Conservation (phyloP, 2,888 invertebrate genomes). For the Copidosoma aretas region DNA sequence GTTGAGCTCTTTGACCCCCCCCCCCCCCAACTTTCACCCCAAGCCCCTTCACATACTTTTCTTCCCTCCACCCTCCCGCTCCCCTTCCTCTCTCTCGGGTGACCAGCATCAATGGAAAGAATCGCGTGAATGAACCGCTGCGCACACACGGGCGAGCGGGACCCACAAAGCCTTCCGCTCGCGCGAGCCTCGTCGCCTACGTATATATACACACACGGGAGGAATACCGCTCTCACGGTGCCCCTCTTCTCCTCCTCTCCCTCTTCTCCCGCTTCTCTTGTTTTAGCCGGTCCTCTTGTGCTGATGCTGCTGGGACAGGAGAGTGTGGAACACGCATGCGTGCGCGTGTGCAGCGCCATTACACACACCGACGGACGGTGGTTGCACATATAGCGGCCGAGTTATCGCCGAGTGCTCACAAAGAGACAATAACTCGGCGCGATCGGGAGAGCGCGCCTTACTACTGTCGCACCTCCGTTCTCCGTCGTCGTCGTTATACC, state of each 20-base stretch:
- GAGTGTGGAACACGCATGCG: too few relatives aligned
- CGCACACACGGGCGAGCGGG: constrained; percentile 38
- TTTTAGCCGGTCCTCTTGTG: constrained; percentile 27
- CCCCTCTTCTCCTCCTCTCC: constrained; percentile 15
- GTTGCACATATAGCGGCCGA: too few relatives aligned
- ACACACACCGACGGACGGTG: too few relatives aligned
- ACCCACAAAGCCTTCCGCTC: constrained; percentile 48
- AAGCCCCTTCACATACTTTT: constrained; percentile 30
- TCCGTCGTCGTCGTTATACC: too few relatives aligned
- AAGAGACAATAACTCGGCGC: constrained; percentile 45
- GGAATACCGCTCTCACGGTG: constrained; percentile 61
- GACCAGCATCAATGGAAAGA: constrained; percentile 59
- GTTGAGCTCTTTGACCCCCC: constrained; percentile 24
- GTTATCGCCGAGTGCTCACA: constrained; percentile 47
- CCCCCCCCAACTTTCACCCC: constrained; percentile 27
- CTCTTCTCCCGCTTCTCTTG: background rate
- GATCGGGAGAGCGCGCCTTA: background rate
- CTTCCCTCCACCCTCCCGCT: background rate
- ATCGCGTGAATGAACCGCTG: constrained; percentile 60
- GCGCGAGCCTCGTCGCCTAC: constrained; percentile 37
- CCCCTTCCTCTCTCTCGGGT: constrained; percentile 24
- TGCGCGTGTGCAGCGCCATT: too few relatives aligned
- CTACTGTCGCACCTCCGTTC: background rate
- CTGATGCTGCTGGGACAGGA: too few relatives aligned
- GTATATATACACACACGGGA: constrained; percentile 25